Base-by-base conservation (phyloP, 2,113 vertebrate genomes). In the Dicaeum eximium region DNA sequence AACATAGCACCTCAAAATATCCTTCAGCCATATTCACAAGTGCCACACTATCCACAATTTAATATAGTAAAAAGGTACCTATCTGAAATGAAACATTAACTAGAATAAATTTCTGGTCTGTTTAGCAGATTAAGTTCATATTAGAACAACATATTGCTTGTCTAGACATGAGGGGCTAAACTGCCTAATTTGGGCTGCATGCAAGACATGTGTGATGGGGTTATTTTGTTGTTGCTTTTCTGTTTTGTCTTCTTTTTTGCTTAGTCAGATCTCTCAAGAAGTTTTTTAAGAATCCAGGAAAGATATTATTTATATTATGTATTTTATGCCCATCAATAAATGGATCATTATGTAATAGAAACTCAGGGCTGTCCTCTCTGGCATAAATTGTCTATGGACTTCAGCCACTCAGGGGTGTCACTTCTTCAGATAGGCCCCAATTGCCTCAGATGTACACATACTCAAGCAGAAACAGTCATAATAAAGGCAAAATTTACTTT, bases 401-500 rank as follows among this genome's bases (percentile, higher is more conserved):
- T 28, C n/a, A 70, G n/a, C 8, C 10, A 35, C 44, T 45, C 15
- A 69, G 15, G 10, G 5, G 5, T 33, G 10, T 38, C 35, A 40
- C 24, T 62, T 37, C 27, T 69, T 54, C 0, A 0, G 21, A 28
- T 10, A 85, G 37, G 27, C 13, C 14, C 33, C 22, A 69, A 5
- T 0, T 58, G 33, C 54, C 33, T 77, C 28, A 77, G 14, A 30
- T 7, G 3, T 8, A 21, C 15, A 77, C 3, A 44, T 1, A 21
- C 6, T 27, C 0, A 0, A 66, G 25, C 14, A 87, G 6, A 50
- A 65, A 79, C 1, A 56, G 15, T 40, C 65, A 53, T 6, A 35
- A 4, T 56, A n/a, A 58, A 31, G 20, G 14, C 3, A 58, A 74
- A 81, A 45, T 48, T 78, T 56, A 56, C 3, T 77, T 77, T 42